A percentile compares a stretch with the other conserved stretches of the same genome.
These are phyloP conservation scores for Porites cylindrica DNA, from an alignment of 92 coral and sea anemone species.

Conservation along the genomic window DNA sequence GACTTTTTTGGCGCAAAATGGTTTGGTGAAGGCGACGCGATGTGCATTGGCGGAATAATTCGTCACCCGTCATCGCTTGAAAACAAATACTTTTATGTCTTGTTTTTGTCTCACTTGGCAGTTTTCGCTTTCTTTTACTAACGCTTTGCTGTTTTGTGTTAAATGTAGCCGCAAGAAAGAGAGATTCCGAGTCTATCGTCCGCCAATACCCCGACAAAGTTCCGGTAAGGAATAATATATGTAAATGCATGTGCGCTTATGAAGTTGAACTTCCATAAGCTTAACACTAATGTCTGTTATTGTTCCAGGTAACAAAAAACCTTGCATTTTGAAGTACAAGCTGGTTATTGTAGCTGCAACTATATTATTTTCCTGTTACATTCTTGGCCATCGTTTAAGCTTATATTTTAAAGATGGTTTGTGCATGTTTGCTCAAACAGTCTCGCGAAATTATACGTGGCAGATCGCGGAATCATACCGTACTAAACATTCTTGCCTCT, in stretches of 20 bases:
- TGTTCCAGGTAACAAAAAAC: no score
- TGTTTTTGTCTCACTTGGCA: background rate
- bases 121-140: background rate
- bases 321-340: background rate
- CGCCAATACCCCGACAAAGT: conserved; percentile 99
- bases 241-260: conserved; percentile 10
- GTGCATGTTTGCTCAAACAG: background rate
- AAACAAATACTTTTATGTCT: background rate
- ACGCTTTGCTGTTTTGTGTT: background rate
- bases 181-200: conserved; percentile 92
- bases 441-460: background rate
- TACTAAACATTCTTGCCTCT: no score
- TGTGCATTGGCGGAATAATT: background rate
- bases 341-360: background rate
- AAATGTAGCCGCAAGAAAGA: conserved; percentile 88
- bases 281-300: background rate
- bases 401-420: no score
- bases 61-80: conserved; percentile 17
- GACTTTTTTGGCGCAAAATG: conserved; percentile 12
- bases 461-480: background rate
- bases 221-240: conserved; percentile 76
- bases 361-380: background rate
- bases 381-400: no score
- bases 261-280: background rate
- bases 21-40: background rate